Evolutionary conservation across 2,888 invertebrate species (phyloP), one percentile per base, ranked within the genome.

Genomic region (Amblyjoppa proteus): DNA sequence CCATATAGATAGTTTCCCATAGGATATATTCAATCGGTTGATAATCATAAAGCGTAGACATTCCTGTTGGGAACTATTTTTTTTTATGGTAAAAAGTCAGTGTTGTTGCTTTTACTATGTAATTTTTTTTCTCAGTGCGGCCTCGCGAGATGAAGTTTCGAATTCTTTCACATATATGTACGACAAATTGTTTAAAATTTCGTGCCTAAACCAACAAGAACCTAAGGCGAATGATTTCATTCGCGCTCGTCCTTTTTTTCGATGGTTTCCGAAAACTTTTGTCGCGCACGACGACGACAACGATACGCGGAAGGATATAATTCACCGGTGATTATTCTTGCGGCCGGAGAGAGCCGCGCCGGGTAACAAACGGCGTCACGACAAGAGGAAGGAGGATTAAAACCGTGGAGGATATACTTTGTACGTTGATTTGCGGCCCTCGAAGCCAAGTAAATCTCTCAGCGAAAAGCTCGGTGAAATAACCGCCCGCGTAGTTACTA

Each of bases 351-450:
- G 41, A 56, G 66, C 66, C 28, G 56, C 45, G 41, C 9, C 20
- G 28, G 6, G 34, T 25, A 79, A 69, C 66, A 31, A 41, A 66
- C 49, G 38, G 34, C 31, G 53, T 31, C 49, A 20, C n/a, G 76
- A 71, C 73, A 25, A 79, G 69, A 77, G 58, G 75, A 58, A n/a
- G 51, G 41, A 66, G 66, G 41, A 61, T 74, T 64, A 69, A 64
- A 20, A 58, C 61, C 69, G 25, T 28, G 70, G 71, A 68, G 71
- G 83, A 83, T 83, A 84, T 77, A 82, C 77, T 86, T 82, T 81
- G 89, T 83, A 83, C 73, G 66, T 89, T 89, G 90, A 90, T 90
- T 91, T 89, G 89, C 89, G 85, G 80, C 84, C 82, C 74, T 76
- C 76, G 76, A 78, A 68, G 82, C 78, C 74, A 83, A 82, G 88